Conservation (phyloP, 2,888 invertebrate species). For the Caprella mutica region DNA sequence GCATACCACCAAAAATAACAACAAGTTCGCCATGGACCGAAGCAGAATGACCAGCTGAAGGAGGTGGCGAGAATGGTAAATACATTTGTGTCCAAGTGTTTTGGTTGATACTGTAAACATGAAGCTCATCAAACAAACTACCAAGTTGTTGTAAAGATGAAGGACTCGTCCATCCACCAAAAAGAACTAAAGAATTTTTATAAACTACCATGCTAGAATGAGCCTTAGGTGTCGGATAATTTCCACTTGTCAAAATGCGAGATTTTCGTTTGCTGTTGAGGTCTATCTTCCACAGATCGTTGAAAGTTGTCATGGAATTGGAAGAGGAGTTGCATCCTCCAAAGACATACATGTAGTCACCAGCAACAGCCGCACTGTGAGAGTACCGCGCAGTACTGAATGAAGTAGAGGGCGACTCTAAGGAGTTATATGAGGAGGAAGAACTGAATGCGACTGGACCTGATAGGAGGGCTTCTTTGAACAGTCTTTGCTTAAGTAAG, state of each 20-base stretch:
- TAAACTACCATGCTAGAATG: constrained; percentile 82
- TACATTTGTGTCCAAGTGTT: constrained; percentile 55
- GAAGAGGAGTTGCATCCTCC: constrained; percentile 89
- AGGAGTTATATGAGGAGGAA: too few species aligned
- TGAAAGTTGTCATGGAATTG: constrained; percentile 92
- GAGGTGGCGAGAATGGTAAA: constrained; percentile 48
- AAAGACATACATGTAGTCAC: constrained; percentile 84
- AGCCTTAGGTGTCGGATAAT: constrained; percentile 91
- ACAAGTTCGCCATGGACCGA: constrained; percentile 68
- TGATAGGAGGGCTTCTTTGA: too few species aligned
- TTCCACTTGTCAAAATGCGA: constrained; percentile 66
- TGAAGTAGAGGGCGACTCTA: too few species aligned
- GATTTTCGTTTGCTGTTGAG: constrained; percentile 74
- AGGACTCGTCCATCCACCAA: constrained; percentile 93
- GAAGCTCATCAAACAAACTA: constrained; percentile 73
- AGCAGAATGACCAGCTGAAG: constrained; percentile 89
- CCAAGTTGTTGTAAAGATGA: constrained; percentile 71
- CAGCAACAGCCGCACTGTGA: constrained; percentile 62
- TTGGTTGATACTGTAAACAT: constrained; percentile 53
- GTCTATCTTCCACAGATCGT: constrained; percentile 91
- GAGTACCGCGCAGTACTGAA: constrained; percentile 61
- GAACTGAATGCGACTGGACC: too few species aligned
- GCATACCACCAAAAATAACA: constrained; percentile 65
- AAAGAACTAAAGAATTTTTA: constrained; percentile 68
- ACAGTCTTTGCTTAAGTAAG: too few species aligned